Percentiles rank a stretch among this genome's conserved stretches.
Conservation (phyloP, 2,113 vertebrate species). For the Phyllostomus hastatus region DNA sequence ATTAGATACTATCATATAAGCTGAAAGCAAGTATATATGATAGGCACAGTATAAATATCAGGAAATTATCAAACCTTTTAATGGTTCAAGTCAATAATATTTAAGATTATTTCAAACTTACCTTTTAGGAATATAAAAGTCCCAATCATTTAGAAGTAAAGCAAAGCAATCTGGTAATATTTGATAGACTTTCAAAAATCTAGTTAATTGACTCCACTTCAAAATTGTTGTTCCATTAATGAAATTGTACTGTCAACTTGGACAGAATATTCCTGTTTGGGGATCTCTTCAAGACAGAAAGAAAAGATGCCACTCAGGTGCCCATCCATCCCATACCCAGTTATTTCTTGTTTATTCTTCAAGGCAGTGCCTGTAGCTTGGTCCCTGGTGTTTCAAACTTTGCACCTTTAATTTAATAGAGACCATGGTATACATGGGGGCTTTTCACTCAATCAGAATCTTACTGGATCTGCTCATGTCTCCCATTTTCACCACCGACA, state of each 20-base stretch:
- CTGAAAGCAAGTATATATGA: background rate
- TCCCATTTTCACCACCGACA: background rate
- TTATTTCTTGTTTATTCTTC: background rate
- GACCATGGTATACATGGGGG: too few species aligned
- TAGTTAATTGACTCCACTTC: background rate
- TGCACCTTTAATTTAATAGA: background rate
- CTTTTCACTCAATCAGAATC: background rate
- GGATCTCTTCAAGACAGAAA: background rate
- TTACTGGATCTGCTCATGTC: background rate
- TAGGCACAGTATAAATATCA: background rate
- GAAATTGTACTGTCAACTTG: background rate
- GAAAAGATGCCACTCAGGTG: background rate
- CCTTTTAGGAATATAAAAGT: background rate
- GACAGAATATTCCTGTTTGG: background rate
- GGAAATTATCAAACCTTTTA: background rate
- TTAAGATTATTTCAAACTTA: background rate
- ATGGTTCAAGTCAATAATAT: background rate
- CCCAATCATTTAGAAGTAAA: background rate
- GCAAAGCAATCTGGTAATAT: background rate
- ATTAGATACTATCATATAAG: background rate
- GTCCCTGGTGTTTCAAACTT: background rate
- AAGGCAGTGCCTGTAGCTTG: background rate
- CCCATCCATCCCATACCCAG: background rate
- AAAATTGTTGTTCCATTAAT: background rate
- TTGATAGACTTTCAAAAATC: background rate